Conservation (phyloP, 2,797 vertebrate species). For the Enoplosus armatus region DNA sequence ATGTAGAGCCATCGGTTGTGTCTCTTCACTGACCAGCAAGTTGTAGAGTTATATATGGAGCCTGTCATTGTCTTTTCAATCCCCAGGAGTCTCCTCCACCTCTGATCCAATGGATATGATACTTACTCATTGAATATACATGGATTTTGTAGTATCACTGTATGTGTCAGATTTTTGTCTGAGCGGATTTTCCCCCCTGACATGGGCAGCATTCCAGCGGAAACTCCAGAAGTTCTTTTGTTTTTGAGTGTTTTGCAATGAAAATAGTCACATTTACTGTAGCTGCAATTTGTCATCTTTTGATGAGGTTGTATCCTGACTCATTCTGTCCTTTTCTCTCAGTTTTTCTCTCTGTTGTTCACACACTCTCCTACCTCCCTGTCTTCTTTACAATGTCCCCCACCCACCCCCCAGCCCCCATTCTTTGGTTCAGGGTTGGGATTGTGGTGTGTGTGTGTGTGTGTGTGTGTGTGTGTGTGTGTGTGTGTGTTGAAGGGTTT, state of each 20-base stretch:
- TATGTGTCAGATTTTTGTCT: not conserved
- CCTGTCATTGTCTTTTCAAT: not conserved
- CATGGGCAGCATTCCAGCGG: slow-evolving; percentile 3
- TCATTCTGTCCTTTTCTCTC: slow-evolving; percentile 53
- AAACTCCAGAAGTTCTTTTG: slow-evolving; percentile 41
- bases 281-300: slow-evolving; percentile 53
- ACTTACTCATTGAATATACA: not conserved
- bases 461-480: slow-evolving; percentile 39
- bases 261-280: slow-evolving; percentile 50
- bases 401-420: not conserved
- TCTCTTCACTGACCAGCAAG: not conserved
- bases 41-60: not conserved
- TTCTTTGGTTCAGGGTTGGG: slow-evolving; percentile 26
- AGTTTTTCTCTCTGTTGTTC: slow-evolving; percentile 34
- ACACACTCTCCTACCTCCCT: slow-evolving; percentile 42
- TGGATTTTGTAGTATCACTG: not conserved
- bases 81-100: not conserved
- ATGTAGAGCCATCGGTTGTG: not conserved
- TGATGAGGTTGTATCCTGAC: slow-evolving; percentile 61
- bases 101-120: not conserved
- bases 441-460: slow-evolving; percentile 31
- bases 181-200: slow-evolving; percentile 9
- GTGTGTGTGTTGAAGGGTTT: slow-evolving; percentile 58
- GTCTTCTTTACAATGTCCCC: slow-evolving; percentile 23
- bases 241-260: slow-evolving; percentile 20